A percentile compares a stretch with the other conserved stretches of the same genome.
phyloP scores from a whole-genome alignment of 2,888 invertebrate species.

The Gari tellinella region DNA sequence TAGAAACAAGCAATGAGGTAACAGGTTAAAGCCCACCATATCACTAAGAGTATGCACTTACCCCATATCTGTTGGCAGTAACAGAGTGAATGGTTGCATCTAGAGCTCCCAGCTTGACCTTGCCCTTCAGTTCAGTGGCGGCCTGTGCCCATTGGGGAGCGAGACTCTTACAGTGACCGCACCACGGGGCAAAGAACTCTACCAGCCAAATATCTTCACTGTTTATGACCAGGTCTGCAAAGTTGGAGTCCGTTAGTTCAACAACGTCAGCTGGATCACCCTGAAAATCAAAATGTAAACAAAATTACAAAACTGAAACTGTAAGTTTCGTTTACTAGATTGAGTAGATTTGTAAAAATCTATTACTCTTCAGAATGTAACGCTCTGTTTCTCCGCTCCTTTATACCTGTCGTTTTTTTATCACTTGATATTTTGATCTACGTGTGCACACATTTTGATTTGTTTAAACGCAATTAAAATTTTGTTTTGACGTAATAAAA shows the following conservation, averaged over 20 bases:
- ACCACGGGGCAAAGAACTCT: constrained; percentile 96
- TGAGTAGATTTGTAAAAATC: too few relatives aligned
- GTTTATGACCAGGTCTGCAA: constrained; percentile 94
- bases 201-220: constrained; percentile 99
- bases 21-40: too few relatives aligned
- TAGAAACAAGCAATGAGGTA: too few relatives aligned
- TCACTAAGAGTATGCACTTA: constrained; percentile 64
- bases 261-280: constrained; percentile 87
- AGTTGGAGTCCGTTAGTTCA: constrained; percentile 97
- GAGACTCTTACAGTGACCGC: constrained; percentile 92
- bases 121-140: constrained; percentile 96
- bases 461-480: too few relatives aligned
- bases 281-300: constrained; percentile 25
- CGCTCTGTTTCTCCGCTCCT: too few relatives aligned
- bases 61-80: constrained; percentile 93
- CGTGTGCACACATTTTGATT: too few relatives aligned
- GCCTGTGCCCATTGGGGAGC: constrained; percentile 99
- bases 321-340: too few relatives aligned
- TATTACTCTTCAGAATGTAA: too few relatives aligned
- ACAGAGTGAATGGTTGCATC: constrained; percentile 96
- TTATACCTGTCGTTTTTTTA: too few relatives aligned
- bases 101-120: constrained; percentile 95
- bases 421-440: too few relatives aligned
- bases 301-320: too few relatives aligned
- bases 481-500: too few relatives aligned